Conservation (phyloP, 2,113 vertebrate genomes). For the Pelodiscus sinensis region DNA sequence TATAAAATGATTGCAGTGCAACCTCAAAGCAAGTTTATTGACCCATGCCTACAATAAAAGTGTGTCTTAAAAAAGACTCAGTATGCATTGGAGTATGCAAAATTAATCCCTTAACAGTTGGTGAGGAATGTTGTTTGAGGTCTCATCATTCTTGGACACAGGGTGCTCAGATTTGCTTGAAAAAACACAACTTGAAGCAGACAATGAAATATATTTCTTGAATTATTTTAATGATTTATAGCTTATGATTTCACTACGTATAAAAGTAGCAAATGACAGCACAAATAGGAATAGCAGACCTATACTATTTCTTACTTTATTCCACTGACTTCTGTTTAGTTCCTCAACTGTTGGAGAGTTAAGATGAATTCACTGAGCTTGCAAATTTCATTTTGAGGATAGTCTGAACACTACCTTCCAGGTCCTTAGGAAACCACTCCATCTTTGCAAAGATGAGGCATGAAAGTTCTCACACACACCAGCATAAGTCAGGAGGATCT, state of each 20-base stretch:
- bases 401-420: accelerated
- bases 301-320: background rate
- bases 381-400: background rate
- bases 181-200: background rate
- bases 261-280: background rate
- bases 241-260: background rate
- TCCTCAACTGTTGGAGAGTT: background rate
- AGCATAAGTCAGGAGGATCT: background rate
- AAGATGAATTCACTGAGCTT: background rate
- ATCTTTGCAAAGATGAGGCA: background rate
- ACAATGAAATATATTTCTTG: conserved; percentile 9
- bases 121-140: conserved; percentile 16
- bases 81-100: conserved; percentile 27
- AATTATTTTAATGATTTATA: background rate
- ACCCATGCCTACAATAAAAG: conserved; percentile 29
- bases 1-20: background rate
- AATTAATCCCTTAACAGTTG: conserved; percentile 33
- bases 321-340: background rate
- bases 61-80: conserved; percentile 31
- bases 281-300: background rate
- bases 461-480: background rate
- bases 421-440: background rate
- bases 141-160: background rate
- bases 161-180: conserved; percentile 4
- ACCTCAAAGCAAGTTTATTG: conserved; percentile 45